A percentile compares a stretch with the other conserved stretches of the same genome.
These are phyloP conservation scores for Chrysochloris asiatica DNA, from an alignment of 2,113 vertebrate species.

Conservation along the genomic window DNA sequence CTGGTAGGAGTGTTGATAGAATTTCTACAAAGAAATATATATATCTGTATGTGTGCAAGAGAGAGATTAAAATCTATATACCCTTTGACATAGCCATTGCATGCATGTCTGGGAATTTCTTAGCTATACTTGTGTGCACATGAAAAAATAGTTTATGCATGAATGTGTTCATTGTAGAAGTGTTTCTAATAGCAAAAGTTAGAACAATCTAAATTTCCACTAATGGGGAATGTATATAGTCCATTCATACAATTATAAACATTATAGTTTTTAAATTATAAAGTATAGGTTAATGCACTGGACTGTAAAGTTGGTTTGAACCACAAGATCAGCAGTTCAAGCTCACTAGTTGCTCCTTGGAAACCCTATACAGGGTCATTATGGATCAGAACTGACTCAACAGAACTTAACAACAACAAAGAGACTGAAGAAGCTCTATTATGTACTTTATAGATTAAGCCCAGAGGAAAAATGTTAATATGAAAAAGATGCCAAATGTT, in stretches of 20 bases:
- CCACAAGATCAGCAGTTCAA: no score
- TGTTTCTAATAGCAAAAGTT: neutral
- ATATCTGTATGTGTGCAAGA: neutral
- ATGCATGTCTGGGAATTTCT: constrained; percentile 5
- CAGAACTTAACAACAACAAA: no score
- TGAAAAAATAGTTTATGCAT: no score
- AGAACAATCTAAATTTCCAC: constrained; percentile 4
- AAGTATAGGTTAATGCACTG: no score
- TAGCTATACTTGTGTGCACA: no score
- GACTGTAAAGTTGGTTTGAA: no score
- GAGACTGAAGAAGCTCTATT: neutral
- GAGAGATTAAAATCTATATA: neutral
- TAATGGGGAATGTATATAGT: neutral
- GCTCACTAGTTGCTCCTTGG: no score
- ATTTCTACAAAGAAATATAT: neutral
- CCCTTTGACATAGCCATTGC: no score
- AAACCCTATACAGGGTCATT: no score
- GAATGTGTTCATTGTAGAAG: constrained; percentile 31
- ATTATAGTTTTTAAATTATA: no score
- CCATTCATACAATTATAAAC: neutral
- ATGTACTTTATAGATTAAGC: constrained; percentile 30
- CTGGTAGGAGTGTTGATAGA: neutral
- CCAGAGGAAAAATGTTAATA: neutral
- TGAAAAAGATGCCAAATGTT: neutral
- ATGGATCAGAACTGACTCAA: no score